Conservation (phyloP, 2,888 invertebrate genomes). For the Tuberolachnus salignus region DNA sequence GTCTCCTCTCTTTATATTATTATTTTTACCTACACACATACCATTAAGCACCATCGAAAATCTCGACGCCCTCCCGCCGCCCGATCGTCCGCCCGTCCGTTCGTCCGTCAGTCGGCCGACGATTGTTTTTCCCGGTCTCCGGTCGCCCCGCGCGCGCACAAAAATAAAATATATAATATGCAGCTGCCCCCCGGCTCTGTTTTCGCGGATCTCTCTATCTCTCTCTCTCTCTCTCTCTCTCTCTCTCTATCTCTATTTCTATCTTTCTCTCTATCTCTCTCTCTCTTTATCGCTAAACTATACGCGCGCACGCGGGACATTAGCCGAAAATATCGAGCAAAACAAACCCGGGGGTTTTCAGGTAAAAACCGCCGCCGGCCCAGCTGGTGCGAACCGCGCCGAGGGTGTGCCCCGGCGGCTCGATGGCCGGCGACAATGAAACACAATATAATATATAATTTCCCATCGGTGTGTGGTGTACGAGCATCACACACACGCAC, state of each 20-base stretch:
- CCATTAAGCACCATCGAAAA: slow-evolving; percentile 48
- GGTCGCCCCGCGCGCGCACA: background rate
- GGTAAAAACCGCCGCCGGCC: slow-evolving; percentile 40
- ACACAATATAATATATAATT: slow-evolving; percentile 28
- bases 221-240: too few species aligned
- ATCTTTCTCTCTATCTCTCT: too few species aligned
- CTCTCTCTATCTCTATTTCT: too few species aligned
- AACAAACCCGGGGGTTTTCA: slow-evolving; percentile 52
- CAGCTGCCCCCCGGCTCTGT: slow-evolving; percentile 52
- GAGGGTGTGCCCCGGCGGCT: slow-evolving; percentile 40
- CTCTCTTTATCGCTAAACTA: too few species aligned
- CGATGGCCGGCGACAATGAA: slow-evolving; percentile 21
- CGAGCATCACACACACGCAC: too few species aligned
- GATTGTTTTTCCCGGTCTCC: slow-evolving; percentile 50
- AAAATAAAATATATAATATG: slow-evolving; percentile 7
- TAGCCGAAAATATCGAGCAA: slow-evolving; percentile 56
- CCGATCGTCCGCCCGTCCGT: too few species aligned
- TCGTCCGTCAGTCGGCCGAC: background rate
- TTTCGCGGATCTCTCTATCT: too few species aligned
- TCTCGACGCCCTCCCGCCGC: slow-evolving; percentile 31
- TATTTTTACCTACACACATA: background rate
- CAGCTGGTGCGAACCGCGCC: slow-evolving; percentile 36
- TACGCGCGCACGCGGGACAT: slow-evolving; percentile 37
- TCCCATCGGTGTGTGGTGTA: too few species aligned
- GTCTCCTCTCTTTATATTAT: slow-evolving; percentile 13